A percentile compares a stretch with the other conserved stretches of the same genome.
Evolutionary conservation across 2,888 invertebrate species (phyloP).

Genomic region (Diaprepes abbreviatus): DNA sequence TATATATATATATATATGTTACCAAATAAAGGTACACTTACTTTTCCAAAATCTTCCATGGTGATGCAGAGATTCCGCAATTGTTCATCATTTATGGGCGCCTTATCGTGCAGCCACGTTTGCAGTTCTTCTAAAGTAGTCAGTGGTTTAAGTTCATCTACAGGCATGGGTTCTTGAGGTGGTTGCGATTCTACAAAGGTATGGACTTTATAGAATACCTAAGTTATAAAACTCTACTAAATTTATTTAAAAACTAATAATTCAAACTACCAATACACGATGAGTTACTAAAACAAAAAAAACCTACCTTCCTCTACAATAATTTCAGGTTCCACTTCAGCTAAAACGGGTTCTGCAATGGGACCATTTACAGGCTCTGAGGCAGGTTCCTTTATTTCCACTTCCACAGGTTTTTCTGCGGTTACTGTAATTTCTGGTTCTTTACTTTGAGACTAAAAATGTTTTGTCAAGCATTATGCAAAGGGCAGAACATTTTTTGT

Average conservation of each 20-base stretch:
- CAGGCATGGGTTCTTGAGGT: slow-evolving; percentile 51
- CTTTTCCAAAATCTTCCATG: slow-evolving; percentile 79
- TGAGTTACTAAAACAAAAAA: slow-evolving; percentile 50
- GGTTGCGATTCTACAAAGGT: slow-evolving; percentile 52
- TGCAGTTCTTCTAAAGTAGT: slow-evolving; percentile 72
- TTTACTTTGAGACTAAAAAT: slow-evolving; percentile 19
- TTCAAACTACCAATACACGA: no score
- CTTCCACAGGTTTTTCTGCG: neutral
- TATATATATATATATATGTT: no score
- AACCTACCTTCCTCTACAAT: slow-evolving; percentile 58
- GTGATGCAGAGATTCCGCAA: slow-evolving; percentile 77
- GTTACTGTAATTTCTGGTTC: neutral
- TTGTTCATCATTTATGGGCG: slow-evolving; percentile 74
- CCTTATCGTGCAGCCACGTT: slow-evolving; percentile 76
- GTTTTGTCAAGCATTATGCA: no score
- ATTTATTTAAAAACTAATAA: no score
- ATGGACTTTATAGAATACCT: no score
- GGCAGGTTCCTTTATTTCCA: neutral
- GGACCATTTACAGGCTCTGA: neutral
- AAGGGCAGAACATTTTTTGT: no score
- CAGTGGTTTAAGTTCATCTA: slow-evolving; percentile 47
- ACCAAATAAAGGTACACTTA: no score
- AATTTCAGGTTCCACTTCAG: slow-evolving; percentile 51
- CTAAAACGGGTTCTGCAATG: neutral
- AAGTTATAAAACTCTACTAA: no score